Conservation (phyloP, 1,140 invertebrate genomes). For the Aradophagus sp. region DNA sequence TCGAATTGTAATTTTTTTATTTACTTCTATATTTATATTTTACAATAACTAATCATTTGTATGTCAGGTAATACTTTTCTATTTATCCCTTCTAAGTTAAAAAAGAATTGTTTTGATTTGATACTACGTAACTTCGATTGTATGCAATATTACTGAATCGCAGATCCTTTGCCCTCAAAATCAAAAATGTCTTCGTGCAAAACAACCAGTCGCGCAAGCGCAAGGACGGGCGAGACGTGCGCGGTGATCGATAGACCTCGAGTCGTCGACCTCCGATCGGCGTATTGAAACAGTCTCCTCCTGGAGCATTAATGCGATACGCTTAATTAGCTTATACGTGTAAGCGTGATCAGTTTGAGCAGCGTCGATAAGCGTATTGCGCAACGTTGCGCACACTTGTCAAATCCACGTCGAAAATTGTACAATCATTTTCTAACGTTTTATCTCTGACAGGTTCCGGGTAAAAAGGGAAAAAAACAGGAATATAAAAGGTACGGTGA, state of each 20-base stretch:
- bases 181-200: neutral
- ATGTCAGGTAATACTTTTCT: too few relatives aligned
- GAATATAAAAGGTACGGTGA: too few relatives aligned
- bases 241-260: constrained; percentile 45
- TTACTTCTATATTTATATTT: too few relatives aligned
- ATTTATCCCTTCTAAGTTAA: too few relatives aligned
- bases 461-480: neutral
- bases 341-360: constrained; percentile 49
- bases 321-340: constrained; percentile 64
- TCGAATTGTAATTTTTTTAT: too few relatives aligned
- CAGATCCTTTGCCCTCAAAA: neutral
- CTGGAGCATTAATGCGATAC: constrained; percentile 62
- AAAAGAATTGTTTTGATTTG: too few relatives aligned
- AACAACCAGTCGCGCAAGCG: constrained; percentile 20
- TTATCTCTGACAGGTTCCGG: too few relatives aligned
- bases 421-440: neutral
- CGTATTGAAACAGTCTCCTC: constrained; percentile 52
- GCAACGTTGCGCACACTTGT: constrained; percentile 30
- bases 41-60: too few relatives aligned
- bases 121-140: too few relatives aligned
- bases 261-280: constrained; percentile 62
- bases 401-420: constrained; percentile 10
- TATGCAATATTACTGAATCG: too few relatives aligned
- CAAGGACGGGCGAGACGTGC: constrained; percentile 38
- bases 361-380: constrained; percentile 48